Evolutionary conservation across 2,888 invertebrate genomes (phyloP).

Genomic region (Erebia epiphron): DNA sequence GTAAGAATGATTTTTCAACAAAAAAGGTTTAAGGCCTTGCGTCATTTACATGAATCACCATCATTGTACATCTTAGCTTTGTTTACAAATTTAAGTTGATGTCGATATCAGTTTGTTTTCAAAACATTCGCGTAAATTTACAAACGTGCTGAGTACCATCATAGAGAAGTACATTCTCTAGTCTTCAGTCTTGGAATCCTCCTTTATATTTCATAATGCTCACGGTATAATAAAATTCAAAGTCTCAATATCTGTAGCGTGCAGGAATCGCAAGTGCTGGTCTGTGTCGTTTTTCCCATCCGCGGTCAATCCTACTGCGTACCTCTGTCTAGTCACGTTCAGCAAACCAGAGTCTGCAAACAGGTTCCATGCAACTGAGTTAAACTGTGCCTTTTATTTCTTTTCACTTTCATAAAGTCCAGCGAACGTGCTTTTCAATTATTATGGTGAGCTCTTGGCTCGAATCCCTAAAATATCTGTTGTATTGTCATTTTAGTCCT

Average conservation of each 20-base stretch:
- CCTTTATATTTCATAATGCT: slow-evolving; percentile 8
- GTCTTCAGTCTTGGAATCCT: slow-evolving; percentile 6
- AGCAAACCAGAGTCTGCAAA: slow-evolving; percentile 75
- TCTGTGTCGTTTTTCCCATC: slow-evolving; percentile 27
- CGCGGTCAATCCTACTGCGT: slow-evolving; percentile 59
- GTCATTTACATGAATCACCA: slow-evolving; percentile 17
- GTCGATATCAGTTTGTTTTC: slow-evolving; percentile 17
- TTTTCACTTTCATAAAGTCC: slow-evolving; percentile 63
- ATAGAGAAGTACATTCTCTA: not conserved
- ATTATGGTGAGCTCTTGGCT: slow-evolving; percentile 57
- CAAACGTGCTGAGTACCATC: not conserved
- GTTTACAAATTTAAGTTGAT: slow-evolving; percentile 26
- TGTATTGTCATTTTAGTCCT: slow-evolving; percentile 59
- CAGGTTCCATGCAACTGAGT: slow-evolving; percentile 66
- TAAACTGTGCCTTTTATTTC: slow-evolving; percentile 63
- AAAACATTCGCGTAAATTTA: slow-evolving; percentile 3
- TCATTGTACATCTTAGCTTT: slow-evolving; percentile 15
- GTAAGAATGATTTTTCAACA: not conserved
- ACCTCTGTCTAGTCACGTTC: slow-evolving; percentile 79
- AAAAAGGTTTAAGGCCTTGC: not conserved
- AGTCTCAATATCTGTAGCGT: slow-evolving; percentile 11
- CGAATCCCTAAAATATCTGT: slow-evolving; percentile 58
- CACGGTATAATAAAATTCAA: slow-evolving; percentile 9
- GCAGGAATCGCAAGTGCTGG: slow-evolving; percentile 7
- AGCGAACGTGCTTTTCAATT: slow-evolving; percentile 62